Evolutionary conservation across 2,888 invertebrate genomes (phyloP).

Genomic region (Troides aeacus): DNA sequence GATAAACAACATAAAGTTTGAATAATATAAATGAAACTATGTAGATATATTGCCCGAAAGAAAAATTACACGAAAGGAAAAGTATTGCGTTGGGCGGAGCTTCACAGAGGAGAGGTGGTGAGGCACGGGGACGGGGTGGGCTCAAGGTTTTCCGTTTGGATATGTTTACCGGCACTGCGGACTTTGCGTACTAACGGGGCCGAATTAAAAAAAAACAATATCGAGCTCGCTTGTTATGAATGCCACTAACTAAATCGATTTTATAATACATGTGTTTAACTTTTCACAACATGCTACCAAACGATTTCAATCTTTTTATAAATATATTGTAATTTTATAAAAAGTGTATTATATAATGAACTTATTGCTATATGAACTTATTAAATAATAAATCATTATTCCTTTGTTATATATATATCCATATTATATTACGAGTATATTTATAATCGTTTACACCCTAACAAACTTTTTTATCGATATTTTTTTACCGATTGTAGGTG

Average conservation of each 20-base stretch:
- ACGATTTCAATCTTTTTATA: not conserved
- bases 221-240: not conserved
- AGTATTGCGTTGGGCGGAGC: slow-evolving; percentile 50
- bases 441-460: too few relatives aligned
- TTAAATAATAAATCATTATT: too few relatives aligned
- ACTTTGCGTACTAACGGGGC: slow-evolving; percentile 63
- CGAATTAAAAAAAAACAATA: slow-evolving; percentile 39
- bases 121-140: slow-evolving; percentile 34
- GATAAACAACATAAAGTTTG: too few relatives aligned
- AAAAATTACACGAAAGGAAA: slow-evolving; percentile 20
- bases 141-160: slow-evolving; percentile 52
- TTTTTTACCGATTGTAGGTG: too few relatives aligned
- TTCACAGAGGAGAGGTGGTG: slow-evolving; percentile 33
- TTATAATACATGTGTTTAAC: not conserved
- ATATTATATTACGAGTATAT: too few relatives aligned
- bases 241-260: not conserved
- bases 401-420: too few relatives aligned
- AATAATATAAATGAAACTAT: not conserved
- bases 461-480: too few relatives aligned
- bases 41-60: slow-evolving; percentile 2
- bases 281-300: too few relatives aligned
- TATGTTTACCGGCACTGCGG: slow-evolving; percentile 63
- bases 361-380: too few relatives aligned
- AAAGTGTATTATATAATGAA: too few relatives aligned
- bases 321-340: not conserved